A percentile compares a stretch with the other conserved stretches of the same genome.
Conservation (phyloP, 2,888 invertebrate genomes). For the Eupithecia insigniata region DNA sequence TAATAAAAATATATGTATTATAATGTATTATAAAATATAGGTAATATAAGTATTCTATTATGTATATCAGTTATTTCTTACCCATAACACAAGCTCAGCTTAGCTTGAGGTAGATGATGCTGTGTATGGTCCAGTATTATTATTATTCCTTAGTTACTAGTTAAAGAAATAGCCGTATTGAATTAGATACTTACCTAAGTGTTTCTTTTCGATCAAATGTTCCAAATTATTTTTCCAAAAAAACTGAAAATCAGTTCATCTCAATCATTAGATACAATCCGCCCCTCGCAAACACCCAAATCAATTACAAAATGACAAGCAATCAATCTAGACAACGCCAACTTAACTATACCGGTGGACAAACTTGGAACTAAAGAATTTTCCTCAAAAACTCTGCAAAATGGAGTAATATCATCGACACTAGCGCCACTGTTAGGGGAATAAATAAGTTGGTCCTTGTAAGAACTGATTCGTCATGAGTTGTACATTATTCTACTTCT, state of each 20-base stretch:
- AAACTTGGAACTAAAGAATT: background rate
- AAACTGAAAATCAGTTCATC: slow-evolving; percentile 30
- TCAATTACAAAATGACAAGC: slow-evolving; percentile 59
- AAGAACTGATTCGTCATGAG: slow-evolving; percentile 58
- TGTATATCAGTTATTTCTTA: too few species aligned
- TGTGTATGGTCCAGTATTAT: too few species aligned
- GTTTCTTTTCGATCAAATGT: background rate
- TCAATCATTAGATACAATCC: slow-evolving; percentile 41
- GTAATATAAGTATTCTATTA: too few species aligned
- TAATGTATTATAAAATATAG: too few species aligned
- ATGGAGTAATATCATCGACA: background rate
- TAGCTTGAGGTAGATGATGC: too few species aligned
- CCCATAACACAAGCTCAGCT: too few species aligned
- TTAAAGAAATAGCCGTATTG: background rate
- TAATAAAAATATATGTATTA: too few species aligned
- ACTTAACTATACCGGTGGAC: background rate
- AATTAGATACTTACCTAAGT: background rate
- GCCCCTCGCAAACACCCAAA: slow-evolving; percentile 61
- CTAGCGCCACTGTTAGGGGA: slow-evolving; percentile 1
- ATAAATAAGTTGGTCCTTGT: background rate
- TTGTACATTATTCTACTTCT: slow-evolving; percentile 67
- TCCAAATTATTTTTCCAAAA: slow-evolving; percentile 17
- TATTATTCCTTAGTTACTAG: background rate
- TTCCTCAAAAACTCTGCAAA: background rate
- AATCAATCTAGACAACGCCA: slow-evolving; percentile 62